Base-by-base conservation (phyloP, 2,113 vertebrate genomes). In the Zonotrichia leucophrys region DNA sequence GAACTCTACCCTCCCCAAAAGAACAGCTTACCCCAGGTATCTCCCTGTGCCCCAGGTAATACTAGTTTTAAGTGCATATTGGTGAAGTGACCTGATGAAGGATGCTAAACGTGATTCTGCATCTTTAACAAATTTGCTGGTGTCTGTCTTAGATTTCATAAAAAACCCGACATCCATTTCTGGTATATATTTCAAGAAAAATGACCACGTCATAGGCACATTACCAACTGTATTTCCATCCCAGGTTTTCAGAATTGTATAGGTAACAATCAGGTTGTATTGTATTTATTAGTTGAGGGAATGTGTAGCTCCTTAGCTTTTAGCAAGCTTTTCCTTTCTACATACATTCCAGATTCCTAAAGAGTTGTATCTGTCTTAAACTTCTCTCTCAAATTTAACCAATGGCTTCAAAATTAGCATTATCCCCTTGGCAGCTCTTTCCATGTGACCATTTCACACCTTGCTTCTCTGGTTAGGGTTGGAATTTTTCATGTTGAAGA, bases 61-160 rank as follows among this genome's bases (percentile, higher is more conserved):
- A 85, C 70, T 93, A 88, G 60, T 94, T 96, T 92, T 96, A 97
- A 97, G 94, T 93, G 93, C 94, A 96, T 94, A 92, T 14, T 95
- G 89, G 91, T 97, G 92, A 96, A 96, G 78, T 90, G 90, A 96
- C 92, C 89, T 77, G 91, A 96, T 74, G 87, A 97, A 96, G 95
- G 77, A 97, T 0, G 68, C 68, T 95, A 94, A 95, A 84, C 3
- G 31, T 93, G 92, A 96, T 96, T 97, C 91, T 95, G 89, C 74
- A 97, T 92, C 94, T 96, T 85, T 79, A 97, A 91, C 87, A 92
- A 96, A 97, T 96, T 64, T 97, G 96, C 97, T 98, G 93, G 94
- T 97, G 96, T 94, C 78, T 90, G 80, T 91, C 89, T 93, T 58
- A 95, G 78, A 92, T 84, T 94, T 89, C 70, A 77, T 93, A 87